These are phyloP conservation scores for Cheilosia grossa DNA, from an alignment of 2,888 invertebrate species.

Conservation along the genomic window DNA sequence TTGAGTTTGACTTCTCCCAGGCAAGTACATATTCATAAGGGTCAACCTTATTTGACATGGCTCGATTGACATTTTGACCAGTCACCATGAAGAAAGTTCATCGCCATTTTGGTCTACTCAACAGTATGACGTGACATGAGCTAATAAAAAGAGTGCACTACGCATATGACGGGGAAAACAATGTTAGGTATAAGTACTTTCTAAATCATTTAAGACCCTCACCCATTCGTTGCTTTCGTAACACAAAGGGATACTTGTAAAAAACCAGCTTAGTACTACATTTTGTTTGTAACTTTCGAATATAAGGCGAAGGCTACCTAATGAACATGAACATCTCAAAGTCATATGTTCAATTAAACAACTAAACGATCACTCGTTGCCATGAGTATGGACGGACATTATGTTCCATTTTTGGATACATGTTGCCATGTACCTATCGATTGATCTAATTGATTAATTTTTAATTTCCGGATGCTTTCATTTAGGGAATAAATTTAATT, in stretches of 20 bases:
- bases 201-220: no score
- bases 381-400: neutral
- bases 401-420: constrained; percentile 1
- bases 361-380: neutral
- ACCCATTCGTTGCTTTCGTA: no score
- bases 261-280: no score
- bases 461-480: constrained; percentile 7
- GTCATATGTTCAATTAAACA: neutral
- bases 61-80: neutral
- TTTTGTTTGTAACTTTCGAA: neutral
- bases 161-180: no score
- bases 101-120: neutral
- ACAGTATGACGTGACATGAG: no score
- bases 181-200: no score
- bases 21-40: neutral
- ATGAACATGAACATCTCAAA: neutral
- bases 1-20: neutral
- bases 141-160: no score
- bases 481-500: neutral
- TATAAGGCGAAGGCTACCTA: neutral
- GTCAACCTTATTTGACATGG: neutral
- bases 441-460: constrained; percentile 39
- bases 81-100: neutral
- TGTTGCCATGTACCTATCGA: neutral
- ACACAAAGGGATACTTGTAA: no score